Conservation (phyloP, 1,140 invertebrate genomes). For the Zaprionus tsacasi region DNA sequence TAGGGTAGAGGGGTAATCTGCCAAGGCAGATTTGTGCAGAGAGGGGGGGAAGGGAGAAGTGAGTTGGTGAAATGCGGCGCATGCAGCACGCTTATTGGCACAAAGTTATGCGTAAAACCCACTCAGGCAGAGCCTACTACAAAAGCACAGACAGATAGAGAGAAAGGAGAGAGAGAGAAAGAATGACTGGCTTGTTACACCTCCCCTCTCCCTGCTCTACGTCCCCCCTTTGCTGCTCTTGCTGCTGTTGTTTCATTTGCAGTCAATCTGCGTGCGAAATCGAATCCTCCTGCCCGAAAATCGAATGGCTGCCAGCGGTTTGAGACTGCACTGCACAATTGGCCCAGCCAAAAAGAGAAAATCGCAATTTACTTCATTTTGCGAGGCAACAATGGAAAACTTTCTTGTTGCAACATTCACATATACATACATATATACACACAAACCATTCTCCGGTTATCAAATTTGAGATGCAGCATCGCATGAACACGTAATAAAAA, state of each 20-base stretch:
- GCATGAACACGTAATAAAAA: neutral
- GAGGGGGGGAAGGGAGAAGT: neutral
- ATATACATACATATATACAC: neutral
- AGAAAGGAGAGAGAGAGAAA: too few species aligned
- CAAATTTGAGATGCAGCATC: slow-evolving; percentile 1
- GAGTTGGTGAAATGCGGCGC: neutral
- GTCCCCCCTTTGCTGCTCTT: neutral
- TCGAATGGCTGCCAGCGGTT: neutral
- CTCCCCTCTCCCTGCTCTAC: neutral
- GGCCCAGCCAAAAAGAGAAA: neutral
- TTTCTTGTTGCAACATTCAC: slow-evolving; percentile 3
- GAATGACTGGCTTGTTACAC: neutral
- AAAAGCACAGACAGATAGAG: neutral
- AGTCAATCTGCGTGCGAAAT: slow-evolving; percentile 34
- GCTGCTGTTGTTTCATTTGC: slow-evolving; percentile 38
- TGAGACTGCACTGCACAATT: neutral
- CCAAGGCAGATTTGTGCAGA: slow-evolving; percentile 1
- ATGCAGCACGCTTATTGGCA: slow-evolving; percentile 24
- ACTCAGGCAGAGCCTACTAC: slow-evolving; percentile 4
- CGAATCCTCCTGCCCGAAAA: slow-evolving; percentile 1
- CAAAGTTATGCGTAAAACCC: slow-evolving; percentile 41
- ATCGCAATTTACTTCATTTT: neutral
- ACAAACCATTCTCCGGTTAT: neutral
- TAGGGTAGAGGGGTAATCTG: neutral
- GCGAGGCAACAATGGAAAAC: neutral